Percentiles rank a stretch among this genome's conserved stretches.
phyloP scores from a whole-genome alignment of 2,113 vertebrate genomes.

The Psilopsiagon aurifrons region DNA sequence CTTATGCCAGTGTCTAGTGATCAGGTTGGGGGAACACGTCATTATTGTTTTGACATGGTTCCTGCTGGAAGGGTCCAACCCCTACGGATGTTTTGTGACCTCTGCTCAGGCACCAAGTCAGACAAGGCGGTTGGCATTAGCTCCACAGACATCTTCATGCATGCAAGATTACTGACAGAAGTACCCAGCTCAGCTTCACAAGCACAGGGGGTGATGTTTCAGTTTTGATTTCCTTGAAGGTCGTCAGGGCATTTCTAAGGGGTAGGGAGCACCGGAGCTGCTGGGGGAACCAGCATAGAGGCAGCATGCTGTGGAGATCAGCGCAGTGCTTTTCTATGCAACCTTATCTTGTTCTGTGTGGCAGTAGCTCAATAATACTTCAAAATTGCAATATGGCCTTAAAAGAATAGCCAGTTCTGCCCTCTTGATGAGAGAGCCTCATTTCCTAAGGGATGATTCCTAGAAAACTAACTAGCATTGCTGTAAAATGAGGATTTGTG shows the following conservation, averaged over 20 bases:
- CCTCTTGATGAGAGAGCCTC: neutral
- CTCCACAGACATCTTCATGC: neutral
- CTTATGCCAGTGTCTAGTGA: neutral
- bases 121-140: fast-evolving
- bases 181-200: fast-evolving
- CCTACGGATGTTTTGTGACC: fast-evolving
- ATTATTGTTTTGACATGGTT: neutral
- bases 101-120: neutral
- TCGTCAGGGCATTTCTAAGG: fast-evolving
- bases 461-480: neutral
- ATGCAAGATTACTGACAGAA: fast-evolving
- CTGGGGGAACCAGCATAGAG: fast-evolving
- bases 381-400: neutral
- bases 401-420: neutral
- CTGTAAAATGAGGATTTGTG: neutral
- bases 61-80: fast-evolving
- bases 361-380: neutral
- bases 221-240: neutral
- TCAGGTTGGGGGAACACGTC: fast-evolving
- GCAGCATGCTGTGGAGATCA: neutral
- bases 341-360: fast-evolving
- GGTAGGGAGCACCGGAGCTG: neutral
- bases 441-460: neutral
- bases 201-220: fast-evolving
- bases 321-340: fast-evolving